These are phyloP conservation scores for Hoplodrina blanda DNA, from an alignment of 2,888 invertebrate genomes.

Conservation along the genomic window DNA sequence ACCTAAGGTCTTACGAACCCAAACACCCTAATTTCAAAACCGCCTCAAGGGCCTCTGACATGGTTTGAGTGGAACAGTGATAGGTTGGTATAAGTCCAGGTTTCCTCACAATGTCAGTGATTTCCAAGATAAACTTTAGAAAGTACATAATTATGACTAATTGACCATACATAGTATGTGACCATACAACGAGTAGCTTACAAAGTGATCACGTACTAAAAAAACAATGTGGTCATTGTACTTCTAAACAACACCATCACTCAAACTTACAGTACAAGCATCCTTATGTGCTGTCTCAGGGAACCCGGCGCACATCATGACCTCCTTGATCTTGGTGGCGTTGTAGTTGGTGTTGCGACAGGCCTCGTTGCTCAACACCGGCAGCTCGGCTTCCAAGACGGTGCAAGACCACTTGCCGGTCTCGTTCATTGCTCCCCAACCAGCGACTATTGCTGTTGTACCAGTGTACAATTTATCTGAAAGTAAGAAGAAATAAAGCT, in stretches of 20 bases:
- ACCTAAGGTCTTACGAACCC: too few relatives aligned
- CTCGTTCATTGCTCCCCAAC: slow-evolving; percentile 96
- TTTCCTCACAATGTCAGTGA: too few relatives aligned
- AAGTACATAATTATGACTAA: too few relatives aligned
- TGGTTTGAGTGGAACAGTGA: too few relatives aligned
- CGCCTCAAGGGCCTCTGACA: too few relatives aligned
- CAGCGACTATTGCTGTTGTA: slow-evolving; percentile 93
- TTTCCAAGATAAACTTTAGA: too few relatives aligned
- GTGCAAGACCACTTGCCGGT: slow-evolving; percentile 95
- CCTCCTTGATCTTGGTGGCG: slow-evolving; percentile 95
- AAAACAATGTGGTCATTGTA: not conserved
- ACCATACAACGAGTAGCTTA: too few relatives aligned
- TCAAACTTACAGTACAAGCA: slow-evolving; percentile 93
- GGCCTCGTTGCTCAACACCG: slow-evolving; percentile 92
- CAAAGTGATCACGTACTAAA: not conserved
- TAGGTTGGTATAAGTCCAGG: too few relatives aligned
- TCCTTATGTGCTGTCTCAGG: slow-evolving; percentile 93
- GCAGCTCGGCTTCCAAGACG: slow-evolving; percentile 95
- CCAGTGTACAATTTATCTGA: slow-evolving; percentile 93
- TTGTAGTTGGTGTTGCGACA: slow-evolving; percentile 95
- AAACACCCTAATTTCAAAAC: too few relatives aligned
- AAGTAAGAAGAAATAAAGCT: slow-evolving; percentile 43
- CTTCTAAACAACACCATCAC: not conserved
- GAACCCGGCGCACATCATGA: slow-evolving; percentile 97
- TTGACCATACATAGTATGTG: too few relatives aligned